Conservation (phyloP, 30 jellyfish, hydroid and myxozoan genomes). For the Sanderia malayensis region DNA sequence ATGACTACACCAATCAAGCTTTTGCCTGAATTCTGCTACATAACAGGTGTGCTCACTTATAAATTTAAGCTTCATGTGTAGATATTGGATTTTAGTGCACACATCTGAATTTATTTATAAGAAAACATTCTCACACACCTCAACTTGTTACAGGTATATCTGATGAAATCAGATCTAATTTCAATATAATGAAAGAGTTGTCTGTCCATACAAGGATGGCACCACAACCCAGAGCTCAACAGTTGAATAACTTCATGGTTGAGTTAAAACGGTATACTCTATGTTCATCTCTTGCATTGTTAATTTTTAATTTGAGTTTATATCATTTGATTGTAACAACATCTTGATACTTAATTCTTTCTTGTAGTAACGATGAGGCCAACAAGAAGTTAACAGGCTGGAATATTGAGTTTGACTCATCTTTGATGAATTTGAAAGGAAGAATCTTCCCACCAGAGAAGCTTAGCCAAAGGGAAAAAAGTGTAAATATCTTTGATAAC, state of each 20-base stretch:
- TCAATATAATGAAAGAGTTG: slow-evolving; percentile 76
- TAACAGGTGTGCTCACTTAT: slow-evolving; percentile 55
- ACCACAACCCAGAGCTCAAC: slow-evolving; percentile 81
- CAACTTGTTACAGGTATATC: slow-evolving; percentile 86
- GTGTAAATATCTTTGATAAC: slow-evolving; percentile 5
- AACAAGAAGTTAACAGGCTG: slow-evolving; percentile 59
- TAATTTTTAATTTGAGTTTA: too few relatives aligned
- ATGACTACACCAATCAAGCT: slow-evolving; percentile 54
- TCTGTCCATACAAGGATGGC: slow-evolving; percentile 82
- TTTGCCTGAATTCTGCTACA: slow-evolving; percentile 80
- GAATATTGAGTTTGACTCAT: slow-evolving; percentile 61
- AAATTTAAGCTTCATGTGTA: too few relatives aligned
- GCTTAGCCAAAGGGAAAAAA: slow-evolving; percentile 26
- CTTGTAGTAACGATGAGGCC: slow-evolving; percentile 68
- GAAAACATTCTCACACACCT: too few relatives aligned
- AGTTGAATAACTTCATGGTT: slow-evolving; percentile 51
- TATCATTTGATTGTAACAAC: too few relatives aligned
- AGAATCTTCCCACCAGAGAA: slow-evolving; percentile 49
- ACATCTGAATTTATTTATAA: too few relatives aligned
- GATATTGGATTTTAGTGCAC: too few relatives aligned
- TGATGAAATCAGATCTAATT: slow-evolving; percentile 80
- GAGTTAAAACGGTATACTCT: slow-evolving; percentile 53
- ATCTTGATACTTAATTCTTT: too few relatives aligned
- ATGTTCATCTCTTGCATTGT: too few relatives aligned
- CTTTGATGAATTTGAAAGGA: slow-evolving; percentile 15